phyloP scores from a whole-genome alignment of 2,888 invertebrate species.

The Drosophila affinis region DNA sequence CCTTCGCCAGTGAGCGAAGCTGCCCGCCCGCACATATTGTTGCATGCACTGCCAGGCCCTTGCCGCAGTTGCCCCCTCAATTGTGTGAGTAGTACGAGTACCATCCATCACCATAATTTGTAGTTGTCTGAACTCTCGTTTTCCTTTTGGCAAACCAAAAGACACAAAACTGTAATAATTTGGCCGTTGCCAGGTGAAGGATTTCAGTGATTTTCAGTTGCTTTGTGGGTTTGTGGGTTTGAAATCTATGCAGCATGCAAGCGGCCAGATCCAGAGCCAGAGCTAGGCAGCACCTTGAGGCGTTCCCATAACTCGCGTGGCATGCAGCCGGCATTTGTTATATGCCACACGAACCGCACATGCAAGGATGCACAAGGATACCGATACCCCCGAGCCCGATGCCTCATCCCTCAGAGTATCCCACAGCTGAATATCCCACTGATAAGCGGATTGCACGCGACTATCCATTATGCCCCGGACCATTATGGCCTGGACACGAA shows the following conservation, averaged over 20 bases:
- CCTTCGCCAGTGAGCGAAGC: too few species aligned
- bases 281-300: slow-evolving; percentile 18
- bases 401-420: neutral
- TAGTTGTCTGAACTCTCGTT: slow-evolving; percentile 17
- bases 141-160: slow-evolving; percentile 2
- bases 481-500: neutral
- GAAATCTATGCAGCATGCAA: slow-evolving; percentile 33
- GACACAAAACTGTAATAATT: slow-evolving; percentile 21
- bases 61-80: too few species aligned
- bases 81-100: too few species aligned
- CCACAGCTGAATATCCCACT: slow-evolving; percentile 23
- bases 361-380: neutral
- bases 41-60: too few species aligned
- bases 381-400: neutral
- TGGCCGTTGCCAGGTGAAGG: slow-evolving; percentile 31
- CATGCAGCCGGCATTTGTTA: slow-evolving; percentile 42
- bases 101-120: slow-evolving; percentile 5
- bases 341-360: slow-evolving; percentile 21
- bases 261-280: neutral
- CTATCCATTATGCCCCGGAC: slow-evolving; percentile 50
- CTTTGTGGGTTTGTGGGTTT: neutral
- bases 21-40: too few species aligned
- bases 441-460: slow-evolving; percentile 62
- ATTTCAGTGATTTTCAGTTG: slow-evolving; percentile 23
- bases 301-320: slow-evolving; percentile 24